phyloP scores from a whole-genome alignment of 2,797 vertebrate genomes.

The Pitangus sulphuratus region DNA sequence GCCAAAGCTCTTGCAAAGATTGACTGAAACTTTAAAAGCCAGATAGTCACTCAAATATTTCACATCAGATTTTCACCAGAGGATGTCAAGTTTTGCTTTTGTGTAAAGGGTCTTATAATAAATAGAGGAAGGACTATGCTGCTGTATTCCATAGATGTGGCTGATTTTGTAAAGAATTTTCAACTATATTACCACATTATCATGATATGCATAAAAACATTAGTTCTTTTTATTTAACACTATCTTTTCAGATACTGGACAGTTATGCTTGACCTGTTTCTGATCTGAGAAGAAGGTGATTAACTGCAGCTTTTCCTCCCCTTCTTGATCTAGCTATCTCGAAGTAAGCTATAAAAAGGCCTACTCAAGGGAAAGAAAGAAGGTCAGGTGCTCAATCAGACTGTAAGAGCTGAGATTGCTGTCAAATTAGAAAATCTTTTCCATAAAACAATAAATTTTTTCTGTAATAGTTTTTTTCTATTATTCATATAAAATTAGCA shows the following conservation, averaged over 20 bases:
- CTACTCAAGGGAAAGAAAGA: neutral
- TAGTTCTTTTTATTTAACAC: neutral
- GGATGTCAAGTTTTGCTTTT: neutral
- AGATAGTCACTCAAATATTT: conserved; percentile 3
- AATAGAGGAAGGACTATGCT: neutral
- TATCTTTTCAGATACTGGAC: neutral
- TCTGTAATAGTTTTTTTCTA: neutral
- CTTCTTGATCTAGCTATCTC: neutral
- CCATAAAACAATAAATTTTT: neutral
- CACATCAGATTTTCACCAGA: neutral
- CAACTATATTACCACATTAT: neutral
- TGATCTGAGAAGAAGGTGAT: neutral
- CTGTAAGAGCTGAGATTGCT: neutral
- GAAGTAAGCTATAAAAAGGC: neutral
- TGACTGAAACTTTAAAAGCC: neutral
- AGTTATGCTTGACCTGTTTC: neutral
- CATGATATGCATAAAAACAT: neutral
- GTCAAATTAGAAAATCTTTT: neutral
- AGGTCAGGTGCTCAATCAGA: neutral
- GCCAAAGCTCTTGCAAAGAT: neutral
- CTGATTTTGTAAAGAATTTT: neutral
- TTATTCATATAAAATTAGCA: neutral
- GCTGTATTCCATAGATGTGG: neutral
- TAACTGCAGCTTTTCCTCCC: neutral
- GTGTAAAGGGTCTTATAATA: neutral